Evolutionary conservation across 2,797 vertebrate species (phyloP), one percentile per base, ranked within the genome.

Genomic region (Spea hammondii): DNA sequence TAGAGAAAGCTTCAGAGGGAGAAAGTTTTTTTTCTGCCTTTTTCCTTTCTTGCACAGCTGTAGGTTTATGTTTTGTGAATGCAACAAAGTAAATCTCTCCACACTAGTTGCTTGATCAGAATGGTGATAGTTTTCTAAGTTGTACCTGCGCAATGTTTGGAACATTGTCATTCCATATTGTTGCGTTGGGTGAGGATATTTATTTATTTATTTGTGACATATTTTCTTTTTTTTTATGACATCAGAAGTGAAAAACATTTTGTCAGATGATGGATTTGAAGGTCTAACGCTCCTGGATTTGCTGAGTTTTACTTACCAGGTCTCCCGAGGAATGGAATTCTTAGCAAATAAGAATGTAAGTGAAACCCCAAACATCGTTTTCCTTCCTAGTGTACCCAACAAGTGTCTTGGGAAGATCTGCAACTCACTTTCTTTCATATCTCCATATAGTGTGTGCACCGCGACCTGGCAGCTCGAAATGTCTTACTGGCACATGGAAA

Each of bases 271-370:
- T 71, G 87, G 85, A 74, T 93, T 90, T 0, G 96, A 98, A 53
- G 94, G 96, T 59, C 94, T 99, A 75, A 94, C 91, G 76, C 91
- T 97, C 54, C 87, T 95, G 83, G 98, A 99, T 87, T 93, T 99
- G 85, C 89, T 99, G 73, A 99, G 97, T 82, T 98, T 99, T 80
- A 98, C 97, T 71, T 99, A 97, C 87, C 98, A 99, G 86, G 98
- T 99, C 87, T 95, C 97, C 72, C 89, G 95, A 80, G 98, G 98
- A 81, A 99, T 99, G 98, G 98, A 99, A 84, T 99, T 99, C 85
- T 89, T 99, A 84, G 95, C 97, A 74, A 98, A 97, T 77, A 99
- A 99, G 91, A 99, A 99, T 65, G 98, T 99, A 88, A 92, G 97
- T 92, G 73, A 55, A 14, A 62, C 72, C 51, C 4, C 62, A 45